A percentile compares a stretch with the other conserved stretches of the same genome.
These are phyloP conservation scores for Sturmia bella DNA, from an alignment of 2,888 invertebrate genomes.

Conservation along the genomic window DNA sequence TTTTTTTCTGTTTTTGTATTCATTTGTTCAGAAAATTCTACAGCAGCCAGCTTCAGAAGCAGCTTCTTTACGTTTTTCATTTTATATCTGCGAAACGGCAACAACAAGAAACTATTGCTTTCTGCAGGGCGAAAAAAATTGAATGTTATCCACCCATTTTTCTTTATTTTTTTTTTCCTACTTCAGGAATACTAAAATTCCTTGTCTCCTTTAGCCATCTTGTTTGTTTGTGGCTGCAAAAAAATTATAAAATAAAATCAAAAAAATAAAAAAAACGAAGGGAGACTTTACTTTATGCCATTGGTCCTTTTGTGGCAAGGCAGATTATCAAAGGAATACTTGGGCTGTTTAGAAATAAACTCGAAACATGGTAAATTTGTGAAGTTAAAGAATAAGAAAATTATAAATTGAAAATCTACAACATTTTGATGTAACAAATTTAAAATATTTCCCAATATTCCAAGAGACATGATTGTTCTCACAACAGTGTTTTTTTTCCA, in stretches of 20 bases:
- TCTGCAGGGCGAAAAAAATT: conserved; percentile 22
- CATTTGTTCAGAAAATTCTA: conserved; percentile 55
- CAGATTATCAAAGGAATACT: conserved; percentile 28
- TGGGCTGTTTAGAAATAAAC: no score
- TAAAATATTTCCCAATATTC: no score
- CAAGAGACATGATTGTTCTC: no score
- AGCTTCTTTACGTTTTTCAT: conserved; percentile 72
- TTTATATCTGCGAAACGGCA: conserved; percentile 62
- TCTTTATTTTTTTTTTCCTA: conserved; percentile 38
- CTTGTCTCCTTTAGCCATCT: conserved; percentile 59
- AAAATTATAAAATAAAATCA: no score
- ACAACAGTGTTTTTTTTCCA: no score
- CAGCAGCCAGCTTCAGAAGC: conserved; percentile 72
- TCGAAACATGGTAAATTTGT: no score
- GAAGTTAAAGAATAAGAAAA: no score
- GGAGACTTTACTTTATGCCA: conserved; percentile 20
- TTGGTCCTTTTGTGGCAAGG: conserved; percentile 45
- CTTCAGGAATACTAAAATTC: conserved; percentile 37
- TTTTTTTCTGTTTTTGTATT: conserved; percentile 39
- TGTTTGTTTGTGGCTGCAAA: conserved; percentile 33
- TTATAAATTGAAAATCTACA: no score
- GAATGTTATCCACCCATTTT: conserved; percentile 68
- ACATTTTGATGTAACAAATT: no score
- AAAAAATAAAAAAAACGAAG: no score
- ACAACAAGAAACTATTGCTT: conserved; percentile 30